Evolutionary conservation across 2,797 vertebrate species (phyloP), one percentile per base, ranked within the genome.

Genomic region (Myotis vivesi): DNA sequence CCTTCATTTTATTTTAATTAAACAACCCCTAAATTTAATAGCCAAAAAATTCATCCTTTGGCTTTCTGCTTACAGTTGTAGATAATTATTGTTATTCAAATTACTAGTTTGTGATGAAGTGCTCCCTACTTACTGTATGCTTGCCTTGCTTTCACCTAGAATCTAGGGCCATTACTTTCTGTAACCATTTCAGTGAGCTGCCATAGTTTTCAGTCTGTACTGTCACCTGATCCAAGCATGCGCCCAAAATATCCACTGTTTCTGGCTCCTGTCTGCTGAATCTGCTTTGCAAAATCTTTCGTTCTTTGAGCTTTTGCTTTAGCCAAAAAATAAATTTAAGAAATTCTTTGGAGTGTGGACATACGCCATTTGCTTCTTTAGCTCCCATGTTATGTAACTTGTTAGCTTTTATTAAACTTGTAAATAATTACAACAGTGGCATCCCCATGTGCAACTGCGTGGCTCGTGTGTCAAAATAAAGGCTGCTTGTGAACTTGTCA

Each of bases 131-230:
- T 94, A 97, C 89, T 97, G 98, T 98, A 97, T 97, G 98, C 98
- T 98, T 98, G 98, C 98, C 98, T 98, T 94, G 98, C 98, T 98
- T 98, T 95, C 98, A 98, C 98, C 98, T 97, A 98, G 98, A 98
- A 81, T 94, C 97, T 96, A 98, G 98, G 98, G 98, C 97, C 98
- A 98, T 98, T 98, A 98, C 98, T 99, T 98, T 98, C 98, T 98
- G 98, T 98, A 97, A 98, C 98, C 98, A 98, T 98, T 98, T 99
- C 99, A 99, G 98, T 99, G 99, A 99, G 99, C 99, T 99, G 99
- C 99, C 99, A 99, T 99, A 99, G 98, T 99, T 99, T 98, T 98
- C 98, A 98, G 98, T 98, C 98, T 98, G 98, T 98, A 98, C 98
- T 97, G 98, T 98, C 98, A 98, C 98, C 97, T 98, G 98, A 98